Percentiles rank a stretch among this genome's conserved stretches.
phyloP scores from a whole-genome alignment of 1,140 invertebrate species.

The Zaprionus vittiger region DNA sequence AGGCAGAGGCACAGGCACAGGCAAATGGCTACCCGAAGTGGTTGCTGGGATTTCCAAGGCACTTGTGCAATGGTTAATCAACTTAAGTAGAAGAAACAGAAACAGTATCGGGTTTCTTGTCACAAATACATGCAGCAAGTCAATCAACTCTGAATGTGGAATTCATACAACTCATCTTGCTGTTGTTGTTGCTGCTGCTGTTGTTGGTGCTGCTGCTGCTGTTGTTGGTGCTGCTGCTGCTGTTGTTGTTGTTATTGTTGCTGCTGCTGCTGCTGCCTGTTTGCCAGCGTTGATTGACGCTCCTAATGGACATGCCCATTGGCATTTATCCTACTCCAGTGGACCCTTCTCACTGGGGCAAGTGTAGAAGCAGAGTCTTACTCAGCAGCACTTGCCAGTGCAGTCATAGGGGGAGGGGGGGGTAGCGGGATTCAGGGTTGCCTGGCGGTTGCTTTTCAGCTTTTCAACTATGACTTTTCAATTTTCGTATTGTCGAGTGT shows the following conservation, averaged over 20 bases:
- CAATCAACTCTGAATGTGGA: constrained; percentile 10
- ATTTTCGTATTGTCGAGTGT: constrained; percentile 41
- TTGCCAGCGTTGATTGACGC: constrained; percentile 32
- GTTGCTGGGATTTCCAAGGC: background rate
- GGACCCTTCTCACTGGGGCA: background rate
- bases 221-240: constrained; percentile 1
- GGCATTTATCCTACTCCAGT: constrained; percentile 12
- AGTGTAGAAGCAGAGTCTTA: background rate
- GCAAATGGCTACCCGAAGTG: background rate
- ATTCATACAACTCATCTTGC: background rate
- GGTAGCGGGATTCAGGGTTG: background rate
- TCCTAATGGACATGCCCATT: constrained; percentile 30
- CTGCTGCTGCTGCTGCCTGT: constrained; percentile 1
- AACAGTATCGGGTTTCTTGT: background rate
- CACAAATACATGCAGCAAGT: constrained; percentile 10
- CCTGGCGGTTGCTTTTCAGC: constrained; percentile 16
- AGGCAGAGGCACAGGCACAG: background rate
- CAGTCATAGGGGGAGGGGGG: background rate
- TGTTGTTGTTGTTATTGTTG: too few relatives aligned
- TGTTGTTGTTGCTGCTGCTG: constrained; percentile 1
- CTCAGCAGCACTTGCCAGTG: too few relatives aligned
- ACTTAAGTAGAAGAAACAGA: constrained; percentile 5
- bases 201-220: constrained; percentile 4
- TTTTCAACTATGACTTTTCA: constrained; percentile 45
- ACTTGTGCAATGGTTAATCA: constrained; percentile 1